A percentile compares a stretch with the other conserved stretches of the same genome.
These are phyloP conservation scores for Netelia fuscicornis DNA, from an alignment of 2,888 invertebrate genomes.

Conservation along the genomic window DNA sequence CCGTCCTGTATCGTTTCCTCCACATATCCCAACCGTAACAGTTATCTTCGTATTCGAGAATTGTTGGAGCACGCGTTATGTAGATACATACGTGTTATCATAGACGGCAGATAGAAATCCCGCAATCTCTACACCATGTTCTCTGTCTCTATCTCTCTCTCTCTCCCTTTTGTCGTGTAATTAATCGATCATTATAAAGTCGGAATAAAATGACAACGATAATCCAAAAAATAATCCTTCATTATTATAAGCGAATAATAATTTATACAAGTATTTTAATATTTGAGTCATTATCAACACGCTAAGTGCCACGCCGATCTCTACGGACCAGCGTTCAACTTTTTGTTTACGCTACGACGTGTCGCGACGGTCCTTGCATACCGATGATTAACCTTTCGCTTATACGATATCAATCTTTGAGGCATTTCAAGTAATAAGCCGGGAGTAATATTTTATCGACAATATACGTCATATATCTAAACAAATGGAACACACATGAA, in stretches of 20 bases:
- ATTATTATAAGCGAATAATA: neutral
- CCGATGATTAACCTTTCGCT: too few species aligned
- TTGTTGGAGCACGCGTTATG: neutral
- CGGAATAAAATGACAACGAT: neutral
- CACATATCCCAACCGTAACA: slow-evolving; percentile 5
- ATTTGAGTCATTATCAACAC: too few species aligned
- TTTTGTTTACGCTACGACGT: too few species aligned
- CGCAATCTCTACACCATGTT: neutral
- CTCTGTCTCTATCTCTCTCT: slow-evolving; percentile 1
- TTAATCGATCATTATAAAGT: neutral
- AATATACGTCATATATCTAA: too few species aligned
- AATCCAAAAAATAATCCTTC: neutral
- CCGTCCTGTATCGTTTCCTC: slow-evolving; percentile 27
- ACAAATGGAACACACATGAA: too few species aligned
- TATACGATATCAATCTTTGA: too few species aligned
- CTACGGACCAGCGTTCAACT: too few species aligned
- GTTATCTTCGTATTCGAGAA: slow-evolving; percentile 39
- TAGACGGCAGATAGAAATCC: neutral
- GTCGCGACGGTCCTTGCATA: too few species aligned
- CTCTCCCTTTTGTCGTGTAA: neutral
- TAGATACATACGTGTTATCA: neutral
- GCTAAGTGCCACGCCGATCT: too few species aligned
- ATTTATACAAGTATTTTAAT: neutral
- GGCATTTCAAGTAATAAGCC: too few species aligned
- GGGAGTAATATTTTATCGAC: too few species aligned